phyloP scores from a whole-genome alignment of 2,797 vertebrate species.

The Dipus sagitta region DNA sequence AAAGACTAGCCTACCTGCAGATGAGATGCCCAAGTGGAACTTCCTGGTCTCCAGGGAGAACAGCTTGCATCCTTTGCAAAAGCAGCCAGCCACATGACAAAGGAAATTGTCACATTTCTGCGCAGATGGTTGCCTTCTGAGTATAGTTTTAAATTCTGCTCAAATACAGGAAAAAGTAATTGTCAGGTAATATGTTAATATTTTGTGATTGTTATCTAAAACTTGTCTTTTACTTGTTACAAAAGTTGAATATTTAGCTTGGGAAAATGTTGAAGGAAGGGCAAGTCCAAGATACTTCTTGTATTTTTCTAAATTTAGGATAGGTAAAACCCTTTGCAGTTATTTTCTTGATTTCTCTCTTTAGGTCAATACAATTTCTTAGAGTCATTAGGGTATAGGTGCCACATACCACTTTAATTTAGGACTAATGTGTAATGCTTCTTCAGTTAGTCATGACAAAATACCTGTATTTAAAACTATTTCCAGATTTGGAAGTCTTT shows the following conservation, averaged over 20 bases:
- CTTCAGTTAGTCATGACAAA: slow-evolving; percentile 54
- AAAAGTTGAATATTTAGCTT: slow-evolving; percentile 22
- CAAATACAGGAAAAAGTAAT: slow-evolving; percentile 14
- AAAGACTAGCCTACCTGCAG: background rate
- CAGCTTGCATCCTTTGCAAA: background rate
- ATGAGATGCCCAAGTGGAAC: background rate
- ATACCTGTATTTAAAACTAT: slow-evolving; percentile 61
- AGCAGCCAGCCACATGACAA: background rate
- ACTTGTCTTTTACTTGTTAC: background rate
- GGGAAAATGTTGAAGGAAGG: background rate
- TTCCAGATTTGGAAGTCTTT: slow-evolving; percentile 70
- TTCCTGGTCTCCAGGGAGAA: background rate
- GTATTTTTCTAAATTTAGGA: background rate
- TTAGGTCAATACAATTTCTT: background rate
- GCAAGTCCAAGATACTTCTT: background rate
- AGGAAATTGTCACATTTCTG: background rate
- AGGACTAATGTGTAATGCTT: slow-evolving; percentile 4
- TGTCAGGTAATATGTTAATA: background rate
- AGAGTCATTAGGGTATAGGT: slow-evolving; percentile 50
- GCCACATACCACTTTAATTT: slow-evolving; percentile 50
- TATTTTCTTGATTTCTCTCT: background rate
- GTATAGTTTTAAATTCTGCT: slow-evolving; percentile 32
- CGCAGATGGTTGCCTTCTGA: background rate
- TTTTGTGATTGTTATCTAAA: background rate
- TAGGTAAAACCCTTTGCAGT: background rate